A percentile compares a stretch with the other conserved stretches of the same genome.
These are phyloP conservation scores for Sebastes alutus DNA, from an alignment of 2,797 vertebrate genomes.

Conservation along the genomic window DNA sequence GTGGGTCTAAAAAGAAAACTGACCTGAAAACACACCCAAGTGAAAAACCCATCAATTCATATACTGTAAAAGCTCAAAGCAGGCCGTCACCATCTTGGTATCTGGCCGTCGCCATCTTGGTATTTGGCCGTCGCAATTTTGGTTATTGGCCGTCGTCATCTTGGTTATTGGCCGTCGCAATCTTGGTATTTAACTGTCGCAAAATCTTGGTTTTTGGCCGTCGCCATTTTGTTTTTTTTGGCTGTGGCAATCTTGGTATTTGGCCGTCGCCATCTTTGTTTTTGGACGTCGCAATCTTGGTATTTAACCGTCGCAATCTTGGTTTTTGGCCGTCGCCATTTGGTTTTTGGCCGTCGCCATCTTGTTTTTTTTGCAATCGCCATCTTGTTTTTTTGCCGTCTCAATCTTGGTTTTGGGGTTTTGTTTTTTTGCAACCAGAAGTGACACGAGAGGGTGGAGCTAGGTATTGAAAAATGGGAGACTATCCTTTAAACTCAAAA, in stretches of 20 bases:
- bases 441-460: background rate
- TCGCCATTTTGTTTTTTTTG: too few species aligned
- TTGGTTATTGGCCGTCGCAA: background rate
- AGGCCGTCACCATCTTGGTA: background rate
- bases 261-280: too few species aligned
- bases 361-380: background rate
- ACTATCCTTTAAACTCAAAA: background rate
- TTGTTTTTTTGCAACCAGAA: background rate
- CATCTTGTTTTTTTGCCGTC: background rate
- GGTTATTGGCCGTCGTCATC: too few species aligned
- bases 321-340: too few species aligned
- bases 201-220: too few species aligned
- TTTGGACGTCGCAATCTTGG: too few species aligned
- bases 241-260: too few species aligned
- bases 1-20: background rate
- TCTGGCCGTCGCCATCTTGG: too few species aligned
- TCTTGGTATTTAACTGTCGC: too few species aligned
- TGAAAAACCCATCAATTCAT: background rate
- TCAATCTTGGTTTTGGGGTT: background rate
- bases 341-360: too few species aligned
- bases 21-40: background rate
- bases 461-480: background rate
- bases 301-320: too few species aligned
- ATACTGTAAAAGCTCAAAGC: background rate
- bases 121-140: too few species aligned